A percentile compares a stretch with the other conserved stretches of the same genome.
Evolutionary conservation across 2,797 vertebrate species (phyloP).

Genomic region (Caiman crocodilus): DNA sequence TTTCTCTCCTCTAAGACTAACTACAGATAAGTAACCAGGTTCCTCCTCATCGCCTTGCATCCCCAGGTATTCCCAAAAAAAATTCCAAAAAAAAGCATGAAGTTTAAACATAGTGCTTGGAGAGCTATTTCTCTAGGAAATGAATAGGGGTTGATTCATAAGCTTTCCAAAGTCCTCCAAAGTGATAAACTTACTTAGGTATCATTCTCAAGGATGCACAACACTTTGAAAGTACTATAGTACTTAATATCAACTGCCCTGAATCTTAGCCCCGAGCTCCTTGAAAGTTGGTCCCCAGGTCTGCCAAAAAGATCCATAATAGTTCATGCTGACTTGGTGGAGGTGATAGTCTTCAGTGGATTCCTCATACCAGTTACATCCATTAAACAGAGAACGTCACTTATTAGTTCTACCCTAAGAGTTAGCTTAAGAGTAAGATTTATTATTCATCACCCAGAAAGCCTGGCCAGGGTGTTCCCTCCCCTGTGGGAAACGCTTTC

Average conservation of each 20-base stretch:
- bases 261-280: background rate
- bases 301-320: background rate
- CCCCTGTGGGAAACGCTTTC: no score
- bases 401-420: background rate
- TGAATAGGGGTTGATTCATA: background rate
- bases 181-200: background rate
- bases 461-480: no score
- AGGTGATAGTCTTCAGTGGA: slow-evolving; percentile 15
- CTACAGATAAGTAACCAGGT: background rate
- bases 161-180: background rate
- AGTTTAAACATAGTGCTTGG: background rate
- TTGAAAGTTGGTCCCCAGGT: background rate
- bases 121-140: background rate
- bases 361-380: background rate
- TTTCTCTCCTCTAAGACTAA: background rate
- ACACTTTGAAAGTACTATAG: background rate
- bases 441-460: background rate
- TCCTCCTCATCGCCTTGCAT: background rate
- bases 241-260: background rate
- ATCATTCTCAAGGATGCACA: background rate
- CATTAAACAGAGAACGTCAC: background rate
- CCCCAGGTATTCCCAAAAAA: background rate
- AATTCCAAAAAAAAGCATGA: background rate
- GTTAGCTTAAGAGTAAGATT: background rate
- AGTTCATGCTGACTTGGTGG: background rate